phyloP scores from a whole-genome alignment of 1,140 invertebrate species.

The Meloidogyne hapla region DNA sequence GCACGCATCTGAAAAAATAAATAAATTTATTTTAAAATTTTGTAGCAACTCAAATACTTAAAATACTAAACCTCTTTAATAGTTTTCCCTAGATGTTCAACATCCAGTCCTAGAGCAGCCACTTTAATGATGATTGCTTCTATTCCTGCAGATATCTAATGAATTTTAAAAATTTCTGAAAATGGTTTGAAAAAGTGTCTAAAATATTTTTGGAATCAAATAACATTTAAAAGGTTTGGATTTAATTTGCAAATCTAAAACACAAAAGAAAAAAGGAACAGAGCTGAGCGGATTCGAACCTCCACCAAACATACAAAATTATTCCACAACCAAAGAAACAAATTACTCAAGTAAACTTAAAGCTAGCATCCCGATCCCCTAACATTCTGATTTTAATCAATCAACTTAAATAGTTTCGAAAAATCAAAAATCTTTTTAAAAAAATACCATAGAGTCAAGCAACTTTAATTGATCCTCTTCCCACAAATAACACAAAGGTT shows the following conservation, averaged over 20 bases:
- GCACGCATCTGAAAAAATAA: conserved; percentile 71
- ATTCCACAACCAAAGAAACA: no score
- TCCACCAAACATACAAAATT: no score
- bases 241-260: no score
- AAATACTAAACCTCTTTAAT: conserved; percentile 77
- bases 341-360: no score
- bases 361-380: no score
- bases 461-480: conserved; percentile 86
- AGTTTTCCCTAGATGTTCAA: conserved; percentile 82
- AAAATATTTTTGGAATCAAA: no score
- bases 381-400: no score
- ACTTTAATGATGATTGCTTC: conserved; percentile 93
- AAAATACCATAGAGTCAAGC: conserved; percentile 84
- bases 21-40: conserved; percentile 31
- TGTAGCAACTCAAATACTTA: conserved; percentile 15
- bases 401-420: no score
- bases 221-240: neutral
- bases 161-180: neutral
- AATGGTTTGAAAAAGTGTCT: no score
- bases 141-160: conserved; percentile 71
- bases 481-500: conserved; percentile 88
- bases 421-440: no score
- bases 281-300: no score
- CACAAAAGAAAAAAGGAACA: no score
- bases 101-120: conserved; percentile 71